Percentiles rank a stretch among this genome's conserved stretches.
Conservation (phyloP, 2,797 vertebrate species). For the Siniperca undulata region DNA sequence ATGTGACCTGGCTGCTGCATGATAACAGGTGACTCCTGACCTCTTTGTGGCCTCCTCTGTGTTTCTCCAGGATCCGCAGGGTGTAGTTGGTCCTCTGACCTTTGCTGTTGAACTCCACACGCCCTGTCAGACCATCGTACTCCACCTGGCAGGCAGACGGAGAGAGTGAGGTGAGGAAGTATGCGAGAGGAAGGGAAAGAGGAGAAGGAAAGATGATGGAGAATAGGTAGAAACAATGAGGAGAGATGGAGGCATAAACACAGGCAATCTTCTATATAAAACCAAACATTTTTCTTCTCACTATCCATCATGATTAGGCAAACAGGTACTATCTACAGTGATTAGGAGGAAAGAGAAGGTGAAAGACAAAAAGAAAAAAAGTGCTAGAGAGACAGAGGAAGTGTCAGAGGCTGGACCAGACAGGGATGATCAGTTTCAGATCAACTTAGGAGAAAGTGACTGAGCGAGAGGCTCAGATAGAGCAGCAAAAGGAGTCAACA, state of each 20-base stretch:
- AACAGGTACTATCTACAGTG: constrained; percentile 37
- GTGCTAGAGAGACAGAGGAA: constrained; percentile 39
- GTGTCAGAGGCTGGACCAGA: constrained; percentile 48
- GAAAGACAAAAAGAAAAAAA: constrained; percentile 36
- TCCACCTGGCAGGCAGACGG: constrained; percentile 86
- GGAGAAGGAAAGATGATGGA: not conserved
- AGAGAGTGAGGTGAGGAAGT: constrained; percentile 35
- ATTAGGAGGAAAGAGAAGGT: constrained; percentile 39
- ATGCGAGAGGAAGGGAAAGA: constrained; percentile 1
- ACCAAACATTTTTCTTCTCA: constrained; percentile 27
- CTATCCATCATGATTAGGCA: constrained; percentile 38
- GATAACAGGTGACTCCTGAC: constrained; percentile 82
- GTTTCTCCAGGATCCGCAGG: constrained; percentile 92
- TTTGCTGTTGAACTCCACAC: constrained; percentile 96
- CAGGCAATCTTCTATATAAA: constrained; percentile 21
- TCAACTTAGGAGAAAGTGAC: constrained; percentile 58
- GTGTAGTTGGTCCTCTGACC: constrained; percentile 96
- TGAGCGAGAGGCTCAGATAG: constrained; percentile 58
- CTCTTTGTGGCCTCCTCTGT: constrained; percentile 91
- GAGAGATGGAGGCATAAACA: constrained; percentile 27
- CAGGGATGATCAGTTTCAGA: constrained; percentile 59
- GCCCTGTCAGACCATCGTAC: constrained; percentile 93
- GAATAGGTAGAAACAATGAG: constrained; percentile 17
- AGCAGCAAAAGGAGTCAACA: constrained; percentile 65
- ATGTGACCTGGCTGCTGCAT: constrained; percentile 50